A percentile compares a stretch with the other conserved stretches of the same genome.
These are phyloP conservation scores for Clitarchus hookeri DNA, from an alignment of 2,888 invertebrate species.

Conservation along the genomic window DNA sequence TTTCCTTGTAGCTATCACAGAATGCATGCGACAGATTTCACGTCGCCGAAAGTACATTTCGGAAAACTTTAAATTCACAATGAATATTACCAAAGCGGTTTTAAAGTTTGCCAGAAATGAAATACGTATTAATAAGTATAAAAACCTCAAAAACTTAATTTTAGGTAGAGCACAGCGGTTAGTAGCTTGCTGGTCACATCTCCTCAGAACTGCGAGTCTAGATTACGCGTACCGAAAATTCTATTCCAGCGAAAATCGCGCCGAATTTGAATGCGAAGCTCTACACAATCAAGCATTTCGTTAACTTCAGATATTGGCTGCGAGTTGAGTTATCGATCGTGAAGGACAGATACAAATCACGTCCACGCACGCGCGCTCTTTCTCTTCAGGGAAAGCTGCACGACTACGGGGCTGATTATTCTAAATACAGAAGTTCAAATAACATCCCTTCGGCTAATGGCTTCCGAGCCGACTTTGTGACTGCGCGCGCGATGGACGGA, in stretches of 20 bases:
- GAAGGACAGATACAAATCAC: not conserved
- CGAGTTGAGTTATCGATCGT: not conserved
- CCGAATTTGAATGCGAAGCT: not conserved
- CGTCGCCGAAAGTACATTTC: too few relatives aligned
- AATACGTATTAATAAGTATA: too few relatives aligned
- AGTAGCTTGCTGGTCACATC: too few relatives aligned
- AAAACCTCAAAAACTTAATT: too few relatives aligned
- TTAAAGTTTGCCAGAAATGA: too few relatives aligned
- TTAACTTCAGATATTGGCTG: not conserved
- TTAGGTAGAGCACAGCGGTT: too few relatives aligned
- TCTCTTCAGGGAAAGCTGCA: not conserved
- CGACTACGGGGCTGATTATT: not conserved
- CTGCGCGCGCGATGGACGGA: not conserved
- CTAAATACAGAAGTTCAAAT: constrained; percentile 1
- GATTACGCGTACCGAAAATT: too few relatives aligned
- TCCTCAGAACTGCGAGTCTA: too few relatives aligned
- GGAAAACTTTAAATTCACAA: too few relatives aligned
- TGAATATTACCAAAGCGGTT: too few relatives aligned
- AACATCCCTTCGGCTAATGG: not conserved
- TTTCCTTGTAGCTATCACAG: too few relatives aligned
- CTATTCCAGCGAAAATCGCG: not conserved
- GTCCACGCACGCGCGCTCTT: not conserved
- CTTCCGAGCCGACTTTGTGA: constrained; percentile 7
- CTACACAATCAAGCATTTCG: not conserved
- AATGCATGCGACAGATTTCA: too few relatives aligned